phyloP scores from a whole-genome alignment of 2,888 invertebrate genomes.

The Stramonita haemastoma region DNA sequence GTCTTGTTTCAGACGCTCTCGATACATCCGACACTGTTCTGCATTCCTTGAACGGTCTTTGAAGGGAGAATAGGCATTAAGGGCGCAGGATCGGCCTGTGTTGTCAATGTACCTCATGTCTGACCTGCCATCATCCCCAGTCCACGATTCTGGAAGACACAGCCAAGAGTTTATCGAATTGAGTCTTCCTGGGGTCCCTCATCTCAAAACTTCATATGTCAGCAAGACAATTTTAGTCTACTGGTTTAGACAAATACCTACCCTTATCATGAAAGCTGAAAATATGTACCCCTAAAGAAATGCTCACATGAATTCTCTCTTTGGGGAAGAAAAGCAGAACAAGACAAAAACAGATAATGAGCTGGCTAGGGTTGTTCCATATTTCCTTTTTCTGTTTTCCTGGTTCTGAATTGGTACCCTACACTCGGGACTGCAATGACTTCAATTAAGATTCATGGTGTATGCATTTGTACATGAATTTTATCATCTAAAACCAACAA shows the following conservation, averaged over 20 bases:
- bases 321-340: too few species aligned
- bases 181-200: background rate
- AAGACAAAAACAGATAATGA: too few species aligned
- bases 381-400: too few species aligned
- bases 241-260: background rate
- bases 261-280: too few species aligned
- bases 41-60: constrained; percentile 15
- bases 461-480: too few species aligned
- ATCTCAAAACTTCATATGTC: background rate
- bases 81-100: background rate
- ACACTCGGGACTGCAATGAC: too few species aligned
- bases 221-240: background rate
- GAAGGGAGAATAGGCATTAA: background rate
- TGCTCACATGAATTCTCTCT: too few species aligned
- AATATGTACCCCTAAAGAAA: too few species aligned
- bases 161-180: background rate
- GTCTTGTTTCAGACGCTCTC: constrained; percentile 32
- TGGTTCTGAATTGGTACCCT: too few species aligned
- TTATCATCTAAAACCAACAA: too few species aligned
- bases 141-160: constrained; percentile 20
- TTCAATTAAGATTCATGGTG: too few species aligned
- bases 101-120: background rate
- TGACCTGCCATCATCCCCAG: background rate
- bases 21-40: constrained; percentile 28
- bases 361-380: too few species aligned